Conservation (phyloP, 2,797 vertebrate genomes). For the Phoxinus dragarum region DNA sequence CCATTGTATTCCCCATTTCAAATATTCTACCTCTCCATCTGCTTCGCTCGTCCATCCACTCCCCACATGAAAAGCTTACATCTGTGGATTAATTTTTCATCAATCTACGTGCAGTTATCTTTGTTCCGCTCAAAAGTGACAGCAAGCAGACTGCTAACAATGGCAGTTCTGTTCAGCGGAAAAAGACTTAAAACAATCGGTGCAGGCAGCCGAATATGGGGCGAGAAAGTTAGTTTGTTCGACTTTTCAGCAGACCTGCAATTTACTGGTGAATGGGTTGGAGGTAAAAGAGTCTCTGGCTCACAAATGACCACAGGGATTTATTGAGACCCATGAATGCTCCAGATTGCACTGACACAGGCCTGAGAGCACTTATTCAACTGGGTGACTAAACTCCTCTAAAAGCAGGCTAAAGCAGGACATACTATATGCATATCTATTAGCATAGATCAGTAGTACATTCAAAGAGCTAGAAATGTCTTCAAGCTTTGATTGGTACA, state of each 20-base stretch:
- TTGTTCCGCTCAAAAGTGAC: constrained; percentile 80
- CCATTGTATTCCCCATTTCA: constrained; percentile 50
- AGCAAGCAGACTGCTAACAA: constrained; percentile 80
- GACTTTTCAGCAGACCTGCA: constrained; percentile 69
- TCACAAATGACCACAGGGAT: constrained; percentile 77
- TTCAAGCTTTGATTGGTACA: not conserved
- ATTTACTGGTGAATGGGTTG: constrained; percentile 77
- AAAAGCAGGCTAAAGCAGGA: constrained; percentile 37
- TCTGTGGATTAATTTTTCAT: constrained; percentile 82
- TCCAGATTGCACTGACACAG: constrained; percentile 66
- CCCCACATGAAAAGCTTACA: constrained; percentile 72
- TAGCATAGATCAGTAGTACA: not conserved
- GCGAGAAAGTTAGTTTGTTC: constrained; percentile 54
- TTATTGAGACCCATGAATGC: constrained; percentile 68
- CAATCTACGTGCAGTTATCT: constrained; percentile 80
- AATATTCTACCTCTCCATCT: constrained; percentile 56
- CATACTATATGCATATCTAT: constrained; percentile 13
- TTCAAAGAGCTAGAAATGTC: not conserved
- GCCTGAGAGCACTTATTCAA: constrained; percentile 53
- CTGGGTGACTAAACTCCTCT: constrained; percentile 49
- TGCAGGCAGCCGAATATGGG: constrained; percentile 37
- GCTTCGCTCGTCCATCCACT: constrained; percentile 50
- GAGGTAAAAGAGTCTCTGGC: constrained; percentile 72
- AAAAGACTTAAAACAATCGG: constrained; percentile 51
- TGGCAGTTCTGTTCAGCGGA: constrained; percentile 73